Evolutionary conservation across 2,888 invertebrate genomes (phyloP).

Genomic region (Hypolimnas misippus): DNA sequence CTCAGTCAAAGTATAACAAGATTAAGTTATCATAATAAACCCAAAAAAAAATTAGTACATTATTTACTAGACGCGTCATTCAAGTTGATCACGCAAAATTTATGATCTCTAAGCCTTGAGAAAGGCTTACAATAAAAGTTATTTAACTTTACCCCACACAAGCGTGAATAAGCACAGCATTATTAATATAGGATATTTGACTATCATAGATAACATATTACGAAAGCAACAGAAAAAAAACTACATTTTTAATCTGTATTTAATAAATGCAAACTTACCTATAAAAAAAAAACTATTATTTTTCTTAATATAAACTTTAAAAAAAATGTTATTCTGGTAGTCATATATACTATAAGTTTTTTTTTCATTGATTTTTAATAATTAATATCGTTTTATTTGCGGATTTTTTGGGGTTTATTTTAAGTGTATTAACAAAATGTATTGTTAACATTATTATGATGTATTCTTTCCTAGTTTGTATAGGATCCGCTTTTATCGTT

Average conservation of each 20-base stretch:
- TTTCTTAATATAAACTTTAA: neutral
- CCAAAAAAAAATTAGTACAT: neutral
- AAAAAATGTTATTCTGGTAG: slow-evolving; percentile 4
- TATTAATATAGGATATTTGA: slow-evolving; percentile 16
- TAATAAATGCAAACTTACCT: too few relatives aligned
- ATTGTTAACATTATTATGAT: slow-evolving; percentile 56
- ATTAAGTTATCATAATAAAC: too few relatives aligned
- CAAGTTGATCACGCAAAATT: slow-evolving; percentile 6
- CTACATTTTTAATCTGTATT: neutral
- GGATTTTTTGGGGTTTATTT: slow-evolving; percentile 65
- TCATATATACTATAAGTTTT: slow-evolving; percentile 21
- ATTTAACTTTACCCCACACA: slow-evolving; percentile 1
- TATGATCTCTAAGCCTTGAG: slow-evolving; percentile 25
- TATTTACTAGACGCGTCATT: slow-evolving; percentile 10
- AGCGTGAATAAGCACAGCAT: slow-evolving; percentile 1
- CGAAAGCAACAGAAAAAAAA: neutral
- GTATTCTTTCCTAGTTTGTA: slow-evolving; percentile 47
- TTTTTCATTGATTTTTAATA: slow-evolving; percentile 27
- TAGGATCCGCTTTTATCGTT: slow-evolving; percentile 25
- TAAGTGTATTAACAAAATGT: slow-evolving; percentile 60
- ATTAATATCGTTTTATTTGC: slow-evolving; percentile 50
- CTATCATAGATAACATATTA: slow-evolving; percentile 16
- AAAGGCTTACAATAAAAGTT: neutral
- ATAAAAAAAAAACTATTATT: neutral
- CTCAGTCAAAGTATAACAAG: too few relatives aligned